phyloP scores from a whole-genome alignment of 2,797 vertebrate genomes.

The Sebastes matsubarae region DNA sequence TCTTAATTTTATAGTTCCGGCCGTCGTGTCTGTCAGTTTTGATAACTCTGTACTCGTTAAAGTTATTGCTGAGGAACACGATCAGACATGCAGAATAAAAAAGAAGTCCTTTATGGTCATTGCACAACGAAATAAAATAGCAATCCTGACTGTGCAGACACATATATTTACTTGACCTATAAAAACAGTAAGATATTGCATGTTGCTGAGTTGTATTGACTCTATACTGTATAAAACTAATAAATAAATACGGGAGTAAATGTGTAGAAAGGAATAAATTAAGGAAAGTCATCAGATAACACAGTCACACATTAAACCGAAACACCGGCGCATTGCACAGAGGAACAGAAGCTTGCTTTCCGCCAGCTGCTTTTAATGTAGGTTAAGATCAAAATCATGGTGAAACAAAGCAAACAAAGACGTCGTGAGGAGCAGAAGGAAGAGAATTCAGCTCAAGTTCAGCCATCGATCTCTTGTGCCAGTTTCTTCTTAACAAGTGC shows the following conservation, averaged over 20 bases:
- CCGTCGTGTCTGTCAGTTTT: background rate
- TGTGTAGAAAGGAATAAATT: too few relatives aligned
- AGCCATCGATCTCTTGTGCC: background rate
- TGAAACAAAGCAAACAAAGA: background rate
- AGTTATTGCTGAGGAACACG: background rate
- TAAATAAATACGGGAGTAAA: too few relatives aligned
- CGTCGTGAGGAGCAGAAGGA: background rate
- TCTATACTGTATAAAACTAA: too few relatives aligned
- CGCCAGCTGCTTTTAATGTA: background rate
- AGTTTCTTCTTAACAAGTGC: background rate
- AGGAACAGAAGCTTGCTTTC: background rate
- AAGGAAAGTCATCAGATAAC: background rate
- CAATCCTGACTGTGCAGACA: too few relatives aligned
- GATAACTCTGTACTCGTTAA: background rate
- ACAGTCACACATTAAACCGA: background rate
- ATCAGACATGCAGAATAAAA: background rate
- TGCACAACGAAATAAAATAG: too few relatives aligned
- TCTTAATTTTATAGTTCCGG: background rate
- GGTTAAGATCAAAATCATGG: background rate
- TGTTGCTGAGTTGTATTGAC: too few relatives aligned
- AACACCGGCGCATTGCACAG: background rate
- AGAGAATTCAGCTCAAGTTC: background rate
- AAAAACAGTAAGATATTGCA: too few relatives aligned
- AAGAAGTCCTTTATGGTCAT: too few relatives aligned
- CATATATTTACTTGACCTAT: too few relatives aligned